phyloP scores from a whole-genome alignment of 2,113 vertebrate species.

The Lichenostomus cassidix region DNA sequence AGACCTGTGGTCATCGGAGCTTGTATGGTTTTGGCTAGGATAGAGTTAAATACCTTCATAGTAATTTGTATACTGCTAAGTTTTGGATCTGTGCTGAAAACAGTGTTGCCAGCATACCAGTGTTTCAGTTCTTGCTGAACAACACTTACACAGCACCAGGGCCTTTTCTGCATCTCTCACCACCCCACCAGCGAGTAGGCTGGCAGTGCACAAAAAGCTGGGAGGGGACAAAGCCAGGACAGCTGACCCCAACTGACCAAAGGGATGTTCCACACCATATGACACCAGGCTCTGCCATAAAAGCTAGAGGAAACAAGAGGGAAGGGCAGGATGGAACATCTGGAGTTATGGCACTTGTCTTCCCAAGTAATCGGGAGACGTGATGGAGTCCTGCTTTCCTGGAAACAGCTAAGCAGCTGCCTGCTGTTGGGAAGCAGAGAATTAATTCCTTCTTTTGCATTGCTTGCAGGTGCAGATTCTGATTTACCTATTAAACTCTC shows the following conservation, averaged over 20 bases:
- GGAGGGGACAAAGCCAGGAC: background rate
- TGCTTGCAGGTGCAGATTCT: background rate
- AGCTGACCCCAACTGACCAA: background rate
- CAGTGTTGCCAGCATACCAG: accelerated
- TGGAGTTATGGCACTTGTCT: background rate
- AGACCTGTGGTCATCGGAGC: background rate
- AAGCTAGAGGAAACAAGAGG: background rate
- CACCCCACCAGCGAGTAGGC: accelerated
- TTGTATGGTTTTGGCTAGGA: background rate
- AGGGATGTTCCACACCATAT: background rate
- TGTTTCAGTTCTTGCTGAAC: background rate
- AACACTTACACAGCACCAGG: background rate
- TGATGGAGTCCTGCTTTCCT: background rate
- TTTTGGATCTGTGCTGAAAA: background rate
- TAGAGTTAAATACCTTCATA: background rate
- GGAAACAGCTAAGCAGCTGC: background rate
- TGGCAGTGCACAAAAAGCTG: background rate
- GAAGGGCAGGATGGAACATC: background rate
- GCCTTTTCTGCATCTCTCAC: background rate
- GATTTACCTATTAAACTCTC: background rate
- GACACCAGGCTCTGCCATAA: background rate
- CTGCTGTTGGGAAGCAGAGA: background rate
- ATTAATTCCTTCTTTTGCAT: background rate
- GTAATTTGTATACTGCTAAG: background rate
- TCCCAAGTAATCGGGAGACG: accelerated